phyloP scores from a whole-genome alignment of 2,888 invertebrate species.

The Platynereis dumerilii region DNA sequence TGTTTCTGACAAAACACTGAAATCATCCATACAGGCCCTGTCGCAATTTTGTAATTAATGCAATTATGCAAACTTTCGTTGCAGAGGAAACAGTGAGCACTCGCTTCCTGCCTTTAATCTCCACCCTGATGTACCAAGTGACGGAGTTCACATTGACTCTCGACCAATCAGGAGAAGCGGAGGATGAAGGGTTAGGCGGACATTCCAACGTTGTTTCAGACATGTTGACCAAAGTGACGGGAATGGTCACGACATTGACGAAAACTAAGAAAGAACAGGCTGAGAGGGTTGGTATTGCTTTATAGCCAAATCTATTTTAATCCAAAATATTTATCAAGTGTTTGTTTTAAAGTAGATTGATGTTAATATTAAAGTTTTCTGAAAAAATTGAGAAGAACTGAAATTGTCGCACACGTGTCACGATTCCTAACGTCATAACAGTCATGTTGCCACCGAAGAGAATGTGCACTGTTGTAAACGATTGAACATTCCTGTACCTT shows the following conservation, averaged over 20 bases:
- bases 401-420: too few species aligned
- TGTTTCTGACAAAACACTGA: too few species aligned
- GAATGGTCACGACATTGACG: constrained; percentile 36
- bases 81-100: constrained; percentile 32
- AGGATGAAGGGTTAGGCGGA: constrained; percentile 11
- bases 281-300: constrained; percentile 32
- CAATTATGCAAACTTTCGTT: too few species aligned
- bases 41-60: too few species aligned
- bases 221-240: constrained; percentile 37
- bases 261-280: constrained; percentile 33
- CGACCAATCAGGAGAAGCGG: constrained; percentile 10
- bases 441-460: too few species aligned
- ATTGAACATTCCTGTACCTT: too few species aligned
- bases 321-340: neutral
- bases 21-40: too few species aligned
- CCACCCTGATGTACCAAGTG: constrained; percentile 41
- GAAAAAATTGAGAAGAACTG: too few species aligned
- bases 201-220: constrained; percentile 34
- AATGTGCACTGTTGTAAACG: too few species aligned
- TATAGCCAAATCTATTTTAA: neutral
- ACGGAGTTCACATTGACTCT: constrained; percentile 35
- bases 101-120: constrained; percentile 31
- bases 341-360: too few species aligned
- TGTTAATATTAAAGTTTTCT: too few species aligned
- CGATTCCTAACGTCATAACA: too few species aligned